Evolutionary conservation across 2,888 invertebrate species (phyloP).

Genomic region (Lepidonotus clava): DNA sequence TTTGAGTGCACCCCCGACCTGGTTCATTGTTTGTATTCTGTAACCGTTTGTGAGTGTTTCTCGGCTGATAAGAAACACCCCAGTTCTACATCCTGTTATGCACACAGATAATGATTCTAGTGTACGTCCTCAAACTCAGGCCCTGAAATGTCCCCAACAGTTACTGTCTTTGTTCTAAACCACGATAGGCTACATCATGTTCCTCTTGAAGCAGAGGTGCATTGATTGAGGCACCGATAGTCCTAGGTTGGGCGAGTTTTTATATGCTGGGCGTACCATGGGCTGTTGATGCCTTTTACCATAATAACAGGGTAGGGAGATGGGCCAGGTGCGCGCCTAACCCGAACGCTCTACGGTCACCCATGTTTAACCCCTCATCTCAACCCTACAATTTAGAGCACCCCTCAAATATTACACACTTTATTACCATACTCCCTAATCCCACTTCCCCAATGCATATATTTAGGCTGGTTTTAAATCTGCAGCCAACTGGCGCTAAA

Average conservation of each 20-base stretch:
- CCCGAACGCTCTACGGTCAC: neutral
- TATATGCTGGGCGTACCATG: neutral
- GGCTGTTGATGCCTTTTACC: neutral
- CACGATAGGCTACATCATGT: no score
- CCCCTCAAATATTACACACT: slow-evolving; percentile 51
- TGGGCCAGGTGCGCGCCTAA: slow-evolving; percentile 17
- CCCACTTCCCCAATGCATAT: slow-evolving; percentile 39
- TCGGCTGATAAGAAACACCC: slow-evolving; percentile 3
- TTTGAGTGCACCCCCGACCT: no score
- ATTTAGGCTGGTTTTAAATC: slow-evolving; percentile 35
- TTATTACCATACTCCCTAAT: slow-evolving; percentile 38
- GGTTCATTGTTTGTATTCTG: no score
- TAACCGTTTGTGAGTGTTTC: no score
- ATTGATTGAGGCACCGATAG: no score
- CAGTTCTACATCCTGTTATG: slow-evolving; percentile 1
- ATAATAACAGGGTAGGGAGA: neutral
- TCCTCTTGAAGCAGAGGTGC: no score
- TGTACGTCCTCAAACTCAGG: neutral
- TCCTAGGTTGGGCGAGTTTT: no score
- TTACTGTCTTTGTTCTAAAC: no score
- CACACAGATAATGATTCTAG: neutral
- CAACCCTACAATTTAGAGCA: slow-evolving; percentile 33
- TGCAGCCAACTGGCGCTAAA: slow-evolving; percentile 48
- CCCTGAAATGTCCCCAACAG: neutral
- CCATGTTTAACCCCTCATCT: slow-evolving; percentile 45